Evolutionary conservation across 2,797 vertebrate genomes (phyloP), one percentile per base, ranked within the genome.

Genomic region (Microcaecilia unicolor): DNA sequence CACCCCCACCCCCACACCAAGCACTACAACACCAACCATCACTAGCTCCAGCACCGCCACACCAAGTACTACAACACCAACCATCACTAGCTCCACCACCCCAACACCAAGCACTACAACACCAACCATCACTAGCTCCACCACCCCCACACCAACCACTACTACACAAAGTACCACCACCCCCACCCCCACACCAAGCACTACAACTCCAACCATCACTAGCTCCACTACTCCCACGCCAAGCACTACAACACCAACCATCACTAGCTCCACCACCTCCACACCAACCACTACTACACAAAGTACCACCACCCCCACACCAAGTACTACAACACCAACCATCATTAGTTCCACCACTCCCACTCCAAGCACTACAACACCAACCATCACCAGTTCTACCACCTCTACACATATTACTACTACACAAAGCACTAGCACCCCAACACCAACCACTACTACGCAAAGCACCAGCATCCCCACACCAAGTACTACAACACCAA

Each of bases 41-140:
- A 24, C 6, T 1, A 11, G 15, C 15, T 15, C 9, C 12, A 6
- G 10, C 15, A 1, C 13, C 3, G 9, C 25, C 1, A 9, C 16
- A 1, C n/a, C 23, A n/a, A n/a, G n/a, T n/a, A 1, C 3, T 4
- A 4, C 11, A 1, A 12, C 15, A 1, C 8, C 15, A 2, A 18
- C 10, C 2, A 13, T 7, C 12, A n/a, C n/a, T n/a, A n/a, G n/a
- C n/a, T n/a, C n/a, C n/a, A n/a, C n/a, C n/a, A n/a, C n/a, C n/a
- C n/a, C n/a, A n/a, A n/a, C n/a, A n/a, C n/a, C n/a, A n/a, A n/a
- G n/a, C n/a, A 1, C 3, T 4, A 4, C 11, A 1, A 12, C 15
- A 1, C 8, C 15, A 2, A 18, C 10, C 2, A 13, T 7, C 12
- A 15, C 16, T 2, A 3, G 24, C 2, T 10, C 18, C 0, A n/a